Evolutionary conservation across 2,797 vertebrate genomes (phyloP), one percentile per base, ranked within the genome.

Genomic region (Orientallactaga sibirica): DNA sequence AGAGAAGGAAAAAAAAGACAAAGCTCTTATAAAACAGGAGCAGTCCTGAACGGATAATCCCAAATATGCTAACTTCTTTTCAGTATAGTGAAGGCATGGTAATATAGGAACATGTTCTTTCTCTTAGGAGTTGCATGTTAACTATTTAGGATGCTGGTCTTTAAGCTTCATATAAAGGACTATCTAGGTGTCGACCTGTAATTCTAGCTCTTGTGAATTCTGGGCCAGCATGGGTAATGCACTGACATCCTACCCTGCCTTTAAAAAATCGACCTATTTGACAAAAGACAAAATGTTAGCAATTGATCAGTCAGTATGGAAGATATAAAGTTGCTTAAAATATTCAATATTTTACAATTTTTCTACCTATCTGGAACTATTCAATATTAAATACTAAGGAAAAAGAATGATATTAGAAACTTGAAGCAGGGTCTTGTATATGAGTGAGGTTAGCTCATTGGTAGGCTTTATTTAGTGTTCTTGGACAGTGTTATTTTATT

Each of bases 91-190:
- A 86, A 76, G 41, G 14, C 74, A 71, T 88, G 58, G 16, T 61
- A 77, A 62, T 58, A 0, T 77, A 86, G 70, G 20, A 48, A 84
- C 88, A 77, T 81, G 25, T 61, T 64, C 67, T 88, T 88, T n/a
- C 85, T 93, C 55, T 62, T 88, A 73, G 33, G 84, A 91, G 70
- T 55, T 81, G 37, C 29, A 43, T 85, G 43, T 48, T 41, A 81
- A 77, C 73, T 90, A 48, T 70, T 92, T 83, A 84, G 9, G 25
- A 74, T 91, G 29, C 83, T 62, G 79, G 41, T 79, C 41, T 24
- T 70, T 74, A 80, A 88, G 22, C 29, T 48, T 76, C 20, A 37
- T 37, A 37, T 37, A 37, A 37, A 81, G 86, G 8, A 2, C 67
- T 58, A 84, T 2, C 43, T 52, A 18, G 33, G 9, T 71, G n/a